A percentile compares a stretch with the other conserved stretches of the same genome.
phyloP scores from a whole-genome alignment of 2,797 vertebrate species.

The Crocidura indochinensis region DNA sequence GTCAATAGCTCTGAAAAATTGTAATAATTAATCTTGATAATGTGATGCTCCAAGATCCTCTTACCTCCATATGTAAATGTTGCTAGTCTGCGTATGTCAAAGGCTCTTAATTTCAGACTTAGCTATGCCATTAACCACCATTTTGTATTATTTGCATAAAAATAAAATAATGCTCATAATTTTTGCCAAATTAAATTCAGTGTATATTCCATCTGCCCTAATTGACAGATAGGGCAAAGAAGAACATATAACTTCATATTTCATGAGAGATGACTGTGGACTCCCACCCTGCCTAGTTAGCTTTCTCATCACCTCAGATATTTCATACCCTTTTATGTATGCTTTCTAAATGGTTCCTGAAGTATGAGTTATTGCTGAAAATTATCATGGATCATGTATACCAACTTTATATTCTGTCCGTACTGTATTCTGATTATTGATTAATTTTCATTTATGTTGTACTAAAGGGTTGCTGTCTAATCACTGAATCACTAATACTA shows the following conservation, averaged over 20 bases:
- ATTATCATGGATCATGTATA: neutral
- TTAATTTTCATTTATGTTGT: neutral
- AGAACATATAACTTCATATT: neutral
- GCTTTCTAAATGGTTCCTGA: neutral
- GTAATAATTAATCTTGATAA: neutral
- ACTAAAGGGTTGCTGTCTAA: too few species aligned
- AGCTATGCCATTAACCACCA: neutral
- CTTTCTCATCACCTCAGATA: too few species aligned
- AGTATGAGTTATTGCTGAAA: neutral
- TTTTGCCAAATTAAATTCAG: constrained; percentile 14
- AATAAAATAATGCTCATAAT: neutral
- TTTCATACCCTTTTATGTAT: neutral
- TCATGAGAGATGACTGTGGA: neutral
- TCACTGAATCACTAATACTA: too few species aligned
- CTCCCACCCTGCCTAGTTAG: neutral
- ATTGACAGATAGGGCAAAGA: constrained; percentile 5
- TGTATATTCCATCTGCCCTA: neutral
- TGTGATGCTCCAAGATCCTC: neutral
- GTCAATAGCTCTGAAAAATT: neutral
- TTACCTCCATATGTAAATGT: neutral
- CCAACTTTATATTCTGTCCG: neutral
- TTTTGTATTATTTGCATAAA: neutral
- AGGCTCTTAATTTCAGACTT: neutral
- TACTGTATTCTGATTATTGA: constrained; percentile 28
- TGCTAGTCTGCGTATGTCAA: neutral